Evolutionary conservation across 2,113 vertebrate species (phyloP), one percentile per base, ranked within the genome.

Genomic region (Leuciscus idus): DNA sequence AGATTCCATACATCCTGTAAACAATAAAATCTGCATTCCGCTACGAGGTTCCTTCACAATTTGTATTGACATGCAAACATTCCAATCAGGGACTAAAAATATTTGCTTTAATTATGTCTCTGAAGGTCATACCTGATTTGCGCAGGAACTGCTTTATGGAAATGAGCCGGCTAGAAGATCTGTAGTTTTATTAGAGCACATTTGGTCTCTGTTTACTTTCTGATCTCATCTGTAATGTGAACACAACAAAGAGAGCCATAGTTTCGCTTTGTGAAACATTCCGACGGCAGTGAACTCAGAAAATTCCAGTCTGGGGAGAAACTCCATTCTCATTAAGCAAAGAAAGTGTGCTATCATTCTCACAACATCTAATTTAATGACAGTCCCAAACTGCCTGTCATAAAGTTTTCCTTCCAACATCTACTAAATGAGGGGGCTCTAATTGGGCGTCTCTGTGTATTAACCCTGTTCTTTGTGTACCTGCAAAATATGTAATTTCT

Each of bases 231-330:
- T 72, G 48, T 70, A 68, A 70, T 84, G 82, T 43, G 68, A 84
- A 72, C 48, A 74, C 82, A 84, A 73, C 68, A 84, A 84, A 73
- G 68, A 84, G 66, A 57, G 68, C 66, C 23, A 15, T 59, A 84
- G 82, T 82, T 82, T 82, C 6, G 17, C 81, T 82, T 82, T 82
- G 62, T 84, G 82, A 73, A 72, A 73, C 30, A 59, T 57, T 73
- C 82, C 7, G 33, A 83, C 13, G 28, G 81, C 64, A 36, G 21
- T 70, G 81, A 84, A 84, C 66, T 84, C 68, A 21, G 80, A 70
- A 82, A 82, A 82, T 68, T 82, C 62, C 8, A 84, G 66, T 84
- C 66, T 84, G 68, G 82, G 82, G 82, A 84, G 66, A 84, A 84
- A 55, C 82, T 84, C 81, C 50, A 73, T 84, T 84, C 82, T 84